These are phyloP conservation scores for Motacilla tschutschensis DNA, from an alignment of 2,113 vertebrate species.

Conservation along the genomic window DNA sequence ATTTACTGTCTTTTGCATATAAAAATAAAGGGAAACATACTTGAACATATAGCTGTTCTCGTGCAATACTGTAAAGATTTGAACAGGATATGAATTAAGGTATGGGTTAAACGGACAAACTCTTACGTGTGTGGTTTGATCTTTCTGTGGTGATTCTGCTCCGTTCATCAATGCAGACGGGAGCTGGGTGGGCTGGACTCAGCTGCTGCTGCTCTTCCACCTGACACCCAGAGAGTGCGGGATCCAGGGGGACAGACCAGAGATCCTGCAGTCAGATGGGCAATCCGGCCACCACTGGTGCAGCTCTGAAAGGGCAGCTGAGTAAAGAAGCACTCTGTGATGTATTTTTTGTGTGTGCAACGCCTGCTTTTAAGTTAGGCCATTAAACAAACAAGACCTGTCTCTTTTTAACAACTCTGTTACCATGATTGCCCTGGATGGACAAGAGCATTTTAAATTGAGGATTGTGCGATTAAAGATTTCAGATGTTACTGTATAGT, in stretches of 20 bases:
- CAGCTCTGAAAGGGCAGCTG: not conserved
- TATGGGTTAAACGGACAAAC: not conserved
- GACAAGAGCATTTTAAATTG: not conserved
- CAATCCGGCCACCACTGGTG: not conserved
- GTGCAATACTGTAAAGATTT: not conserved
- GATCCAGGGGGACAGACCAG: rapidly evolving
- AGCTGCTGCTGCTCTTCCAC: rapidly evolving
- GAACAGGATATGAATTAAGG: not conserved
- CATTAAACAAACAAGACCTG: not conserved
- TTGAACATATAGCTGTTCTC: not conserved
- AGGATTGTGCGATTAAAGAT: not conserved
- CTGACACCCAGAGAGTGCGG: not conserved
- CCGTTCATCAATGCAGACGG: rapidly evolving
- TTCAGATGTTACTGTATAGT: not conserved
- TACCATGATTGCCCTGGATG: not conserved
- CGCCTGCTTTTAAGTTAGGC: not conserved
- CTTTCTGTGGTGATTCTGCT: not conserved
- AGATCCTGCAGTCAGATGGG: rapidly evolving
- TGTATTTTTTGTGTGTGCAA: rapidly evolving
- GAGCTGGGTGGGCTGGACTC: not conserved
- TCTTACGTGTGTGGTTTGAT: not conserved
- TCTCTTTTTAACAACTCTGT: not conserved
- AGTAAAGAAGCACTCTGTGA: not conserved
- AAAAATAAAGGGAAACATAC: not conserved
- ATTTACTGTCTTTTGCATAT: not conserved